Conservation (phyloP, 1,140 invertebrate genomes). For the Colletes gigas region DNA sequence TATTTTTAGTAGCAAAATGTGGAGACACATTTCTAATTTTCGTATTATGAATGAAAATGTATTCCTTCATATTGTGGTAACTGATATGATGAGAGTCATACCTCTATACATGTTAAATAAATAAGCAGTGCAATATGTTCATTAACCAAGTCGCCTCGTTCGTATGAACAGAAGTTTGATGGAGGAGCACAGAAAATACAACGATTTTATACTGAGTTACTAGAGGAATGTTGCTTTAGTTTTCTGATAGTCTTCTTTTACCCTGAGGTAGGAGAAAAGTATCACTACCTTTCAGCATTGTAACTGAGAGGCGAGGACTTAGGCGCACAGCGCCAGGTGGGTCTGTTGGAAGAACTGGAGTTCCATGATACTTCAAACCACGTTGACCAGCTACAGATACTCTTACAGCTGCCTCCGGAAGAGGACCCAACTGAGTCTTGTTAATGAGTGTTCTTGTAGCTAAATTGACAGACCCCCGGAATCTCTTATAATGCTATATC, state of each 20-base stretch:
- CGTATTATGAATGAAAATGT: conserved; percentile 1
- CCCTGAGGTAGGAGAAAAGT: conserved; percentile 53
- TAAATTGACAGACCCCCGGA: conserved; percentile 71
- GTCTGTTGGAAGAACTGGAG: conserved; percentile 75
- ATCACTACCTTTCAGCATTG: conserved; percentile 71
- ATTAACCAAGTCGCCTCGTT: conserved; percentile 8
- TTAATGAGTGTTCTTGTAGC: conserved; percentile 62
- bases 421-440: conserved; percentile 71
- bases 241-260: conserved; percentile 48
- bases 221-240: conserved; percentile 41
- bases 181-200: conserved; percentile 31
- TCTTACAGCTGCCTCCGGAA: conserved; percentile 69
- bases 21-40: not conserved
- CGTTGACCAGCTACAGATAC: conserved; percentile 68
- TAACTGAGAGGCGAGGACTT: conserved; percentile 74
- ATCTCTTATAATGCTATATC: conserved; percentile 59
- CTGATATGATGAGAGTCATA: not conserved
- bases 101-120: conserved; percentile 1
- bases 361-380: conserved; percentile 73
- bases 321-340: conserved; percentile 73
- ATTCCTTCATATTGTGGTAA: not conserved
- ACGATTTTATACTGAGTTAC: conserved; percentile 52
- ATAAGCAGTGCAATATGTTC: conserved; percentile 23
- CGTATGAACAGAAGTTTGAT: conserved; percentile 3
- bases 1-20: not conserved